Conservation (phyloP, 1,140 invertebrate genomes). For the Bombus haemorrhoidalis region DNA sequence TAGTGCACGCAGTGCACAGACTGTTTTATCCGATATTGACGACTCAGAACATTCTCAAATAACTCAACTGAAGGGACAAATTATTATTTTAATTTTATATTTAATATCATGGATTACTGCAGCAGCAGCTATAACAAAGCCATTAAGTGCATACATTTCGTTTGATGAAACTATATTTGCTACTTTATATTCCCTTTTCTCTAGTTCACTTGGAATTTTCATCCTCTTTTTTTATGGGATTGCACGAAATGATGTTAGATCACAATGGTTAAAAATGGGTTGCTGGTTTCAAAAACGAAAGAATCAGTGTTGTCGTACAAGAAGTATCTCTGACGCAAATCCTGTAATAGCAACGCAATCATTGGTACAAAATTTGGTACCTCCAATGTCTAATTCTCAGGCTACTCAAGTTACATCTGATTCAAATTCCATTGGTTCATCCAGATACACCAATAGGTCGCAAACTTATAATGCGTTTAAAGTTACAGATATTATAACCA, state of each 20-base stretch:
- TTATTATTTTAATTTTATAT: slow-evolving; percentile 90
- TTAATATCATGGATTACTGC: slow-evolving; percentile 89
- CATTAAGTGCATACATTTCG: slow-evolving; percentile 85
- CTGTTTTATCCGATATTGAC: slow-evolving; percentile 88
- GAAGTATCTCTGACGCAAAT: slow-evolving; percentile 86
- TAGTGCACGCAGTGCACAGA: slow-evolving; percentile 86
- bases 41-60: slow-evolving; percentile 92
- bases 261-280: slow-evolving; percentile 87
- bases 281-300: slow-evolving; percentile 85
- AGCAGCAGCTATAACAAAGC: slow-evolving; percentile 87
- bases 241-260: slow-evolving; percentile 90
- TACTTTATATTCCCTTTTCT: slow-evolving; percentile 88
- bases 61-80: slow-evolving; percentile 90
- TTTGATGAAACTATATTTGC: slow-evolving; percentile 91
- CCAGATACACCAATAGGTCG: slow-evolving; percentile 75
- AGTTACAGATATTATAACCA: slow-evolving; percentile 45
- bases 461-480: slow-evolving; percentile 74
- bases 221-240: slow-evolving; percentile 93
- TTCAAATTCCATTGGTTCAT: slow-evolving; percentile 78
- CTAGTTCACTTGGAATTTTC: slow-evolving; percentile 90
- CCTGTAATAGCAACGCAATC: slow-evolving; percentile 83
- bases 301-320: slow-evolving; percentile 85
- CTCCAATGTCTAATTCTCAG: slow-evolving; percentile 76
- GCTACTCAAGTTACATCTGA: slow-evolving; percentile 78
- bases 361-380: slow-evolving; percentile 74